These are phyloP conservation scores for Gorsachius magnificus DNA, from an alignment of 2,797 vertebrate genomes.

Conservation along the genomic window DNA sequence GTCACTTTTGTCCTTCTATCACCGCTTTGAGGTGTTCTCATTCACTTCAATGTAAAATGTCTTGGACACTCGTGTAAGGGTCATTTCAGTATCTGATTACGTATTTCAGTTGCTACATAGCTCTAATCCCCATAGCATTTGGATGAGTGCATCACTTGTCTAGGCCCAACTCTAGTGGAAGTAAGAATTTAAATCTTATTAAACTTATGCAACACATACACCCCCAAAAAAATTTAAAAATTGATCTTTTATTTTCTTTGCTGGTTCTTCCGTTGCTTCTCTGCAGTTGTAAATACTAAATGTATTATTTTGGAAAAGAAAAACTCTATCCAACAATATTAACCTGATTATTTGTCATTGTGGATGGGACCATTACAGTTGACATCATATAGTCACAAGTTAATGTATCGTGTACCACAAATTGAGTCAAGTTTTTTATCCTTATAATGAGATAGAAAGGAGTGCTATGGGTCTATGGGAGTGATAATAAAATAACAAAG, in stretches of 20 bases:
- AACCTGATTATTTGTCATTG: background rate
- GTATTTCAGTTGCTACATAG: background rate
- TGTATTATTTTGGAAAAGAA: background rate
- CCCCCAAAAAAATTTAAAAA: background rate
- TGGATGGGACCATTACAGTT: background rate
- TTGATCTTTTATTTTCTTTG: background rate
- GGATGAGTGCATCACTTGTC: background rate
- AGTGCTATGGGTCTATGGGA: background rate
- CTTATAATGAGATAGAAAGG: background rate
- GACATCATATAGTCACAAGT: background rate
- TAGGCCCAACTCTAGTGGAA: background rate
- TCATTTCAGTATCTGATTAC: background rate
- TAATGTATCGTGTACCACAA: background rate
- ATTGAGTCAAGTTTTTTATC: background rate
- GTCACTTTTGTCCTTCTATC: background rate
- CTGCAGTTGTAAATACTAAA: background rate
- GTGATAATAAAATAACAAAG: background rate
- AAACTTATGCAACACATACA: background rate
- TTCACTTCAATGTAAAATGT: background rate
- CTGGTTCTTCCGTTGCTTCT: background rate
- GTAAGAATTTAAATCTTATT: background rate
- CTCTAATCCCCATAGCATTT: background rate
- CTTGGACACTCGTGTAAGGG: background rate
- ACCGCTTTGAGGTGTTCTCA: background rate
- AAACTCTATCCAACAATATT: background rate